Conservation (phyloP, 2,888 invertebrate species). For the Galerucella nymphaeae region DNA sequence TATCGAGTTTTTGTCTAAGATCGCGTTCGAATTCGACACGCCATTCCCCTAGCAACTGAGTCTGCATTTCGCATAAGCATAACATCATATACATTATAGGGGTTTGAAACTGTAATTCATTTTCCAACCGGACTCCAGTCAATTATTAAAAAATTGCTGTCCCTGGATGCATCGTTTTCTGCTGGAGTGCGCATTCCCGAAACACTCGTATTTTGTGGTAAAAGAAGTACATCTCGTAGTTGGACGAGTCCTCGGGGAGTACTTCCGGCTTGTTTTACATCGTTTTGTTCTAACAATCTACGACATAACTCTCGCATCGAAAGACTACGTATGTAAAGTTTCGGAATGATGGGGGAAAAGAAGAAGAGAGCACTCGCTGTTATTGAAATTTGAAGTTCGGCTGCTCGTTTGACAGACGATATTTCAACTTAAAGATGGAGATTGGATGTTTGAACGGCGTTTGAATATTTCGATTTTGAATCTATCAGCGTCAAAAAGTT, state of each 20-base stretch:
- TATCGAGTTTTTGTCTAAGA: conserved; percentile 26
- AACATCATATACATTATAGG: conserved; percentile 58
- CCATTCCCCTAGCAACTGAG: conserved; percentile 53
- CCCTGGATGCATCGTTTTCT: conserved; percentile 66
- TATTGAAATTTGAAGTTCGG: conserved; percentile 66
- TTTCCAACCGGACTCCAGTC: conserved; percentile 68
- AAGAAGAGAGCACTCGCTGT: conserved; percentile 54
- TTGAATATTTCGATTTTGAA: conserved; percentile 23
- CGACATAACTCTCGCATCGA: conserved; percentile 61
- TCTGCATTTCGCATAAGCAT: conserved; percentile 61
- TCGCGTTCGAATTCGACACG: conserved; percentile 58
- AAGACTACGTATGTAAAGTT: conserved; percentile 55
- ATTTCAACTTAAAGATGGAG: conserved; percentile 55
- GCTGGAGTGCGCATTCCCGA: conserved; percentile 61
- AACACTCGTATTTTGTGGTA: conserved; percentile 65
- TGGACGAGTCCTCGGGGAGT: conserved; percentile 61
- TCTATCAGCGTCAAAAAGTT: conserved; percentile 21
- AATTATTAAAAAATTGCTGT: conserved; percentile 69
- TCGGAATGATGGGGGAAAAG: conserved; percentile 28
- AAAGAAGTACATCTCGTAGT: conserved; percentile 56
- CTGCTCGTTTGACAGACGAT: conserved; percentile 62
- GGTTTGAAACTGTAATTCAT: conserved; percentile 65
- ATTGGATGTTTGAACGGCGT: conserved; percentile 27
- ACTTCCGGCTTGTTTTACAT: conserved; percentile 67
- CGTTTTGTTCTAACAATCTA: conserved; percentile 68